Percentiles rank a stretch among this genome's conserved stretches.
phyloP scores from a whole-genome alignment of 2,113 vertebrate genomes.

The Calyptommatus sinebrachiatus region DNA sequence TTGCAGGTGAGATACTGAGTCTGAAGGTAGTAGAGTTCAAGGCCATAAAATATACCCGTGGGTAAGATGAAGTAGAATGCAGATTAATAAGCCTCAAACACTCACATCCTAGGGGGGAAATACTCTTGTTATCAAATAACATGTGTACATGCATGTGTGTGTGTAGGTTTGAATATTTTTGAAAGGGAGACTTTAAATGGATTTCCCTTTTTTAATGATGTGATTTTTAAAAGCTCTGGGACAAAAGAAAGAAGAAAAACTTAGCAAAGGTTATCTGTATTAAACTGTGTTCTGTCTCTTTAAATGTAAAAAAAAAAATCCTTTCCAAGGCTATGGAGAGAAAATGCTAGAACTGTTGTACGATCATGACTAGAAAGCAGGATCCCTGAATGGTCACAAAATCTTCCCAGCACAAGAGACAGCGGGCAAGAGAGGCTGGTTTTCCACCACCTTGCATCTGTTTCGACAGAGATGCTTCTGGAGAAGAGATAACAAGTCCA shows the following conservation, averaged over 20 bases:
- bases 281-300: constrained; percentile 76
- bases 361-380: constrained; percentile 82
- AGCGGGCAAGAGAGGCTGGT: constrained; percentile 45
- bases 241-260: neutral
- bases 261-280: constrained; percentile 42
- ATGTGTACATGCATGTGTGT: neutral
- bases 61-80: neutral
- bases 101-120: neutral
- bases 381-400: constrained; percentile 73
- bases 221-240: neutral
- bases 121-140: neutral
- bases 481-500: constrained; percentile 62
- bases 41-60: neutral
- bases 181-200: neutral
- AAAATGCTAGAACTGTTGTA: constrained; percentile 83
- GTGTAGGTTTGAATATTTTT: neutral
- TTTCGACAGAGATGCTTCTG: constrained; percentile 61
- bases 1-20: constrained; percentile 1
- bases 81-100: neutral
- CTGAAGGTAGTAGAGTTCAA: neutral
- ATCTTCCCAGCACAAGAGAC: constrained; percentile 60
- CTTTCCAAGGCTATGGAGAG: constrained; percentile 80
- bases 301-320: constrained; percentile 70
- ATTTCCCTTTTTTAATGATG: accelerated
- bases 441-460: constrained; percentile 61